These are phyloP conservation scores for Ophioninae sp. DNA, from an alignment of 2,888 invertebrate species.

Conservation along the genomic window DNA sequence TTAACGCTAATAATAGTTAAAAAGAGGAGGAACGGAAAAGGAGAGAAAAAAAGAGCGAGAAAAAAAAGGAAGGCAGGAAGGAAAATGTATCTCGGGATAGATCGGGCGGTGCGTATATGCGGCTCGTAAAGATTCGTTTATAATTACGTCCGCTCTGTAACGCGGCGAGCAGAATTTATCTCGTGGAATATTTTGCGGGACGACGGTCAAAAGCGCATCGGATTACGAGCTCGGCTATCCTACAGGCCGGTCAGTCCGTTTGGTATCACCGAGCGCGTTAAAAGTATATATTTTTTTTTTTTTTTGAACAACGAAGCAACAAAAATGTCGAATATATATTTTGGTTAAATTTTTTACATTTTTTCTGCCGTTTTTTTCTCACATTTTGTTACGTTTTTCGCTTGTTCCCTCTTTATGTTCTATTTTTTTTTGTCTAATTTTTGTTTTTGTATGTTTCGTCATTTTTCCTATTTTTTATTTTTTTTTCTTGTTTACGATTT, in stretches of 20 bases:
- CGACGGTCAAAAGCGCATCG: slow-evolving; percentile 33
- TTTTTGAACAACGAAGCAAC: background rate
- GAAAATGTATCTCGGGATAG: slow-evolving; percentile 57
- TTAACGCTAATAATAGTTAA: slow-evolving; percentile 75
- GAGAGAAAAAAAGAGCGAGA: background rate
- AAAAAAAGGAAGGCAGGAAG: slow-evolving; percentile 41
- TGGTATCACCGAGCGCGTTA: background rate
- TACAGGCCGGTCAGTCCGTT: background rate
- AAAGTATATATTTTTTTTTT: background rate
- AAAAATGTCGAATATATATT: no score
- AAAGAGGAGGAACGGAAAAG: slow-evolving; percentile 24
- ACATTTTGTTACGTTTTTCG: no score
- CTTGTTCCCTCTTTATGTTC: no score
- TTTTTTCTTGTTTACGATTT: no score
- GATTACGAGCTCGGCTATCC: slow-evolving; percentile 1
- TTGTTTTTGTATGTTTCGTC: no score
- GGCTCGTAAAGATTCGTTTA: slow-evolving; percentile 66
- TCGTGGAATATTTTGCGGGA: slow-evolving; percentile 30
- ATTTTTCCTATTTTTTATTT: no score
- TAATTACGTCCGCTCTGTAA: slow-evolving; percentile 68
- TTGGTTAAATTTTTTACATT: no score
- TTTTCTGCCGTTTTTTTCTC: no score
- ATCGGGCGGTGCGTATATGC: slow-evolving; percentile 53
- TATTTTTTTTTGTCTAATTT: no score
- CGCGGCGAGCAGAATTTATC: slow-evolving; percentile 29